These are phyloP conservation scores for Pycnonotus jocosus DNA, from an alignment of 2,113 vertebrate genomes.

Conservation along the genomic window DNA sequence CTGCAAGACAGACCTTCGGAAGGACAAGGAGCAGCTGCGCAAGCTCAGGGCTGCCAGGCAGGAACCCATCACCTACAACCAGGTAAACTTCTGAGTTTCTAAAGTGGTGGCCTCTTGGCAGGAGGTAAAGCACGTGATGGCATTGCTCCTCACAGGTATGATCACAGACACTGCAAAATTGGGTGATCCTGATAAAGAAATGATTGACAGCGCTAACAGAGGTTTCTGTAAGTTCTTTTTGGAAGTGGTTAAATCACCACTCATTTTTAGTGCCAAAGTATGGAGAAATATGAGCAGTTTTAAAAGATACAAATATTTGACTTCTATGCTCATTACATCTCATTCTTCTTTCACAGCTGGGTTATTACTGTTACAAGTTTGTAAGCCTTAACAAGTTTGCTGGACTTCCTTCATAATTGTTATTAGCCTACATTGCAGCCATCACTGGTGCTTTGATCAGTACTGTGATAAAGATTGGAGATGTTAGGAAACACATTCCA, in stretches of 20 bases:
- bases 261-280: background rate
- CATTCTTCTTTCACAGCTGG: background rate
- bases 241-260: background rate
- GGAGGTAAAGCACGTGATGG: background rate
- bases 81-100: conserved; percentile 65
- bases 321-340: background rate
- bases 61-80: conserved; percentile 86
- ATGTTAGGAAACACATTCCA: background rate
- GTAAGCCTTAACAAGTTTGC: background rate
- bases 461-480: background rate
- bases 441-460: background rate
- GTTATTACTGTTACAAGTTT: background rate
- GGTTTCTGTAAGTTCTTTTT: background rate
- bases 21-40: conserved; percentile 87
- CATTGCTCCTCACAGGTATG: background rate
- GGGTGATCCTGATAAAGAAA: background rate
- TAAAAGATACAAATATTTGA: background rate
- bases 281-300: background rate
- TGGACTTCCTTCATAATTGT: background rate
- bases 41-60: conserved; percentile 80
- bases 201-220: background rate
- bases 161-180: background rate
- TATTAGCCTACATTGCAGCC: background rate
- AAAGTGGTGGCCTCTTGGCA: background rate
- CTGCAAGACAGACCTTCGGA: conserved; percentile 94